Percentiles rank a stretch among this genome's conserved stretches.
These are phyloP conservation scores for Marasmarcha lunaedactyla DNA, from an alignment of 2,888 invertebrate species.

Conservation along the genomic window DNA sequence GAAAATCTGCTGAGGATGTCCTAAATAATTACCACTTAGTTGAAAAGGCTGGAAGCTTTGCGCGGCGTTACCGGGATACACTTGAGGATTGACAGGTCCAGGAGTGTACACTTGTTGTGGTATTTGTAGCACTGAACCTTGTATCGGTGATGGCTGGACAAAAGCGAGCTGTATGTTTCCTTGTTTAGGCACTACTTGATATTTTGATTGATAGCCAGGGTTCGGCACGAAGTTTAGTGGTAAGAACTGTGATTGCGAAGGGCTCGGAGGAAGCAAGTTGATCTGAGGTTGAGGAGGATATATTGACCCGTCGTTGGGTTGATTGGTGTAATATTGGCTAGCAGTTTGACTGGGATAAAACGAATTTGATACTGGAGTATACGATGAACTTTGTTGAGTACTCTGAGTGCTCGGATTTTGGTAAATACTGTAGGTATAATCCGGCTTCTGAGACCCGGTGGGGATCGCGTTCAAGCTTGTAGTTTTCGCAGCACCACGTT, in stretches of 20 bases:
- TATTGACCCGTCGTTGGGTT: constrained; percentile 26
- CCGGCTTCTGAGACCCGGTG: constrained; percentile 53
- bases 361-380: constrained; percentile 40
- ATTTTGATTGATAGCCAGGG: constrained; percentile 55
- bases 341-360: constrained; percentile 48
- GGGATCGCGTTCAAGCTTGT: constrained; percentile 48
- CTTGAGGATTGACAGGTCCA: constrained; percentile 24
- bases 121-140: constrained; percentile 31
- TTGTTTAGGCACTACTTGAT: constrained; percentile 48
- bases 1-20: constrained; percentile 45
- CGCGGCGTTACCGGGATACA: constrained; percentile 24
- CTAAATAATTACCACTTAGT: constrained; percentile 33
- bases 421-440: constrained; percentile 55
- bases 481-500: constrained; percentile 47
- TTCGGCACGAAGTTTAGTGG: constrained; percentile 50
- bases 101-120: constrained; percentile 32
- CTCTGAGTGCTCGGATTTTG: constrained; percentile 30
- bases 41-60: constrained; percentile 35
- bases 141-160: constrained; percentile 36
- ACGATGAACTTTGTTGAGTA: constrained; percentile 25
- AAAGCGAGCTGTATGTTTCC: constrained; percentile 47
- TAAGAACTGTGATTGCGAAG: constrained; percentile 39
- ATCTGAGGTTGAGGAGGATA: constrained; percentile 32
- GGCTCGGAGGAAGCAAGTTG: constrained; percentile 29
- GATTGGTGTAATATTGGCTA: constrained; percentile 40